Percentiles rank a stretch among this genome's conserved stretches.
Conservation (phyloP, 2,797 vertebrate species). For the Eurystomus glaucurus region DNA sequence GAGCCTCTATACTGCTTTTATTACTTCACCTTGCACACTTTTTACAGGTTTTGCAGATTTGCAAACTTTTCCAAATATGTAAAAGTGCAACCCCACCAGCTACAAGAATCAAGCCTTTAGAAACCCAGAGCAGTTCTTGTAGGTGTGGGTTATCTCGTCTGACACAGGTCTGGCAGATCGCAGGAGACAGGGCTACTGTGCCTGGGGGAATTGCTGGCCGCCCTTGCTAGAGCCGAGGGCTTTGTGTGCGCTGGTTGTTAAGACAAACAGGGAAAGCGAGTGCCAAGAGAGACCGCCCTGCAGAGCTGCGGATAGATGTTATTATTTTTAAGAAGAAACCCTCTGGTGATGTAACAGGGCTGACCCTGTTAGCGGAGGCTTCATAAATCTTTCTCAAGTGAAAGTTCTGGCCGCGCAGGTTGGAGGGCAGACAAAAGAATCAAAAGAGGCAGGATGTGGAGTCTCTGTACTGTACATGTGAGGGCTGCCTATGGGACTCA, state of each 20-base stretch:
- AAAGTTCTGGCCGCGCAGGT: slow-evolving; percentile 91
- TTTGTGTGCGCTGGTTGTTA: slow-evolving; percentile 84
- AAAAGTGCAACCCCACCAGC: background rate
- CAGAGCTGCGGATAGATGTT: slow-evolving; percentile 89
- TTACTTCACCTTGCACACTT: background rate
- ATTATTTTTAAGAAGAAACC: slow-evolving; percentile 91
- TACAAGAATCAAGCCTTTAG: background rate
- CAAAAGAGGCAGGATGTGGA: slow-evolving; percentile 92
- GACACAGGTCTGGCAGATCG: slow-evolving; percentile 67
- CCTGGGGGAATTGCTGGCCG: slow-evolving; percentile 63
- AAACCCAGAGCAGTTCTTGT: slow-evolving; percentile 20
- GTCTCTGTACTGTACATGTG: slow-evolving; percentile 84
- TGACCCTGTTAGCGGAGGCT: slow-evolving; percentile 87
- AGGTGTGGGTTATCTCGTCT: slow-evolving; percentile 65
- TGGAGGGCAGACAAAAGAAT: slow-evolving; percentile 92
- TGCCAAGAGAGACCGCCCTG: slow-evolving; percentile 83
- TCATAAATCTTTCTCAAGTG: slow-evolving; percentile 95
- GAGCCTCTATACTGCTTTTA: background rate
- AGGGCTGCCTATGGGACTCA: slow-evolving; percentile 88
- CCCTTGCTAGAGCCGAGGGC: slow-evolving; percentile 14
- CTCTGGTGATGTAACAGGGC: slow-evolving; percentile 88
- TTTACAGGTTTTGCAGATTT: background rate
- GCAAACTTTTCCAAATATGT: background rate
- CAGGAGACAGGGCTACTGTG: slow-evolving; percentile 74
- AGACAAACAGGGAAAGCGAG: slow-evolving; percentile 88